Conservation (phyloP, 2,113 vertebrate genomes). For the Eublepharis macularius region DNA sequence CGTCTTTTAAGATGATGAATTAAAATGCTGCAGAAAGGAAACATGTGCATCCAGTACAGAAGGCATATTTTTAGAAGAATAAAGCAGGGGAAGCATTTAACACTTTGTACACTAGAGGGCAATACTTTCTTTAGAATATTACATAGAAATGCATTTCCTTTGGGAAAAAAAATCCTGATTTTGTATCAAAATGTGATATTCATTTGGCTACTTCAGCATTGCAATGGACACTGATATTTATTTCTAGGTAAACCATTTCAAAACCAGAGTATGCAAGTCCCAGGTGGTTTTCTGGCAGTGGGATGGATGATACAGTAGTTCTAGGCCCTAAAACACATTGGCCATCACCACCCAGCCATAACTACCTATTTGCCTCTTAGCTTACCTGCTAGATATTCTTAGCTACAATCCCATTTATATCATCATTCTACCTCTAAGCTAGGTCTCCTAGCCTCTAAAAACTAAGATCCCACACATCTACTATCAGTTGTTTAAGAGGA, state of each 20-base stretch:
- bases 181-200: not conserved
- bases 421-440: not conserved
- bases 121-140: conserved; percentile 63
- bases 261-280: not conserved
- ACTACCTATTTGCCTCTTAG: not conserved
- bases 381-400: not conserved
- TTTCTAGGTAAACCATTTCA: not conserved
- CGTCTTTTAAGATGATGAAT: not conserved
- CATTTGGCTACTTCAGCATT: not conserved
- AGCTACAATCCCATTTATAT: not conserved
- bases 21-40: not conserved
- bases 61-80: conserved; percentile 10
- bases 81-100: not conserved
- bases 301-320: not conserved
- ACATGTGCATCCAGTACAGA: not conserved
- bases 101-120: conserved; percentile 70
- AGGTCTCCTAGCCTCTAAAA: not conserved
- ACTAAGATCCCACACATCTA: not conserved
- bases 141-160: not conserved
- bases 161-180: not conserved
- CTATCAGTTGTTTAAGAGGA: not conserved
- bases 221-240: not conserved
- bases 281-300: not conserved
- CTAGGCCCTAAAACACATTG: not conserved
- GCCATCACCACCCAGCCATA: not conserved